Base-by-base conservation (phyloP, 1,140 invertebrate species). In the Asobara japonica region DNA sequence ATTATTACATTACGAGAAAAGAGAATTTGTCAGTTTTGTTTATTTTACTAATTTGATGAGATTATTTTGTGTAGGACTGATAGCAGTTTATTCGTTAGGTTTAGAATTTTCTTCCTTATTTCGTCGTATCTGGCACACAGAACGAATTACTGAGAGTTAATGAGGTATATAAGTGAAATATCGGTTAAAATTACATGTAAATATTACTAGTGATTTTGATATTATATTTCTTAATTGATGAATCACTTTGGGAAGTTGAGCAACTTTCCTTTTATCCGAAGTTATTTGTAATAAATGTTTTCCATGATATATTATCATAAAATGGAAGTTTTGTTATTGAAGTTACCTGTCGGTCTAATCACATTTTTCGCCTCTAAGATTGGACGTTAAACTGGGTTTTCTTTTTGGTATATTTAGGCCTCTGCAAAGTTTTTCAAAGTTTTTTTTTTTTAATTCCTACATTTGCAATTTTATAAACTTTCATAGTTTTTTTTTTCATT, bases 201-300 rank as follows among this genome's bases (percentile, higher is more conserved):
- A 56, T 56, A 56, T 27, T 11, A 13, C 22, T 18, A 56, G 51
- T 56, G 51, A 56, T 56, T 27, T 25, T 56, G 20, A 56, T 56
- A 56, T 56, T 56, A 27, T 56, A 18, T 6, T 16, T 45, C n/a
- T 16, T 45, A 45, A 45, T 45, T 45, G 41, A 16, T 16, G n/a
- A 20, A 56, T 56, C 51, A 56, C 51, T 38, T 38, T 56, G 51
- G 22, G 18, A 56, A 56, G 51, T 56, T 56, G 25, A 25, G 22
- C 25, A 56, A 20, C 51, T 56, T 56, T 22, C 13, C 51, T 56
- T 56, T 56, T 56, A 56, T 56, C 51, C 20, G n/a, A 56, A 11
- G 11, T 56, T 56, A 56, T 56, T 56, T 56, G 20, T 56, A 56
- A 56, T 56, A 56, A 56, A 56, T 56, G 51, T 56, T 56, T 56